Percentiles rank a stretch among this genome's conserved stretches.
These are phyloP conservation scores for Hylomyscus alleni DNA, from an alignment of 2,797 vertebrate species.

Conservation along the genomic window DNA sequence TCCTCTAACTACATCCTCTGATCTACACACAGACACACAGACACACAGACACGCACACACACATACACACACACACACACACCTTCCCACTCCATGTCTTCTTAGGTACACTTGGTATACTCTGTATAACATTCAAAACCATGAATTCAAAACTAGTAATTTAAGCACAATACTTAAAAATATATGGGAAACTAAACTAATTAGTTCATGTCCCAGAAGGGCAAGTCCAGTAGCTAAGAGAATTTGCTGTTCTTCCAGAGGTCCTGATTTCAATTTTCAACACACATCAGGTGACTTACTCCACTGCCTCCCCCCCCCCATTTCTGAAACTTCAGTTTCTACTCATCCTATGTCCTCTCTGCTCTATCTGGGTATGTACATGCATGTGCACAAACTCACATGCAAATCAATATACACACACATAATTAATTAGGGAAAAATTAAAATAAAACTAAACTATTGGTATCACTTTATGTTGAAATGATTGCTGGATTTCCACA, in stretches of 20 bases:
- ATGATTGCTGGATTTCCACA: not conserved
- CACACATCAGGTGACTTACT: not conserved
- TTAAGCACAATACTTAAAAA: not conserved
- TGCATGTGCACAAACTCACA: not conserved
- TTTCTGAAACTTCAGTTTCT: not conserved
- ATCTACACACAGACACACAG: too few species aligned
- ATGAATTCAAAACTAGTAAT: not conserved
- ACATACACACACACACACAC: not conserved
- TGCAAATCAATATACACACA: too few species aligned
- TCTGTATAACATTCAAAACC: not conserved
- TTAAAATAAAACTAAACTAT: not conserved
- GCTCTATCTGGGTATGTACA: too few species aligned
- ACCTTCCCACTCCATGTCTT: too few species aligned
- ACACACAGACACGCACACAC: not conserved
- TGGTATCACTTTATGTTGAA: not conserved
- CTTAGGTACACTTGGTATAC: not conserved
- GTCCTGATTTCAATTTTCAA: not conserved
- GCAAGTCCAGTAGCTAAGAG: not conserved
- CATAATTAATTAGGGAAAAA: not conserved
- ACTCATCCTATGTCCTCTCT: not conserved
- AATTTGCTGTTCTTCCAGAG: not conserved
- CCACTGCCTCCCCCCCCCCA: fast-evolving
- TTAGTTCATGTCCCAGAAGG: not conserved
- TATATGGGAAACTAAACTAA: not conserved
- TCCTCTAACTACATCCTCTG: not conserved